Base-by-base conservation (phyloP, 2,113 vertebrate genomes). In the Plotosus lineatus region DNA sequence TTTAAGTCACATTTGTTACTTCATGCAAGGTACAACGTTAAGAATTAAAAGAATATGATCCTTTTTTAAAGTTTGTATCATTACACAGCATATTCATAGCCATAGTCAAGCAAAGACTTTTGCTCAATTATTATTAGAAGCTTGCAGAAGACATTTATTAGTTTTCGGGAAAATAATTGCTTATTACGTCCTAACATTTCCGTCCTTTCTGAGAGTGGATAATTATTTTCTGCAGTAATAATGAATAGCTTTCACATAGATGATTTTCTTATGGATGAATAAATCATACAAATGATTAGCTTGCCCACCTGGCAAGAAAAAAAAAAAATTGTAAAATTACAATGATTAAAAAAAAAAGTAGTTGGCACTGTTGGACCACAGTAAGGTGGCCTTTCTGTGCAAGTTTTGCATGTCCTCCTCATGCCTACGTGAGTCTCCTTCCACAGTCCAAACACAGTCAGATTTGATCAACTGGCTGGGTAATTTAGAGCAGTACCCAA, bases 1-100 rank as follows among this genome's bases (percentile, higher is more conserved):
- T 81, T 82, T 77, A 80, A 80, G n/a, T 82, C 73, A 76, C 68
- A 46, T 82, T 85, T 73, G 75, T 74, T 74, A 80, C 82, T 31
- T 71, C 50, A 26, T 8, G 26, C 8, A 14, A 3, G 44, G 50
- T 65, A 61, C 71, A 48, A 60, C 78, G 60, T 78, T 85, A 38
- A 79, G 17, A 42, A 73, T 73, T 82, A 31, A 76, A 80, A 75
- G 69, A 76, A 81, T 66, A 28, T 50, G 36, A 75, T 26, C 17
- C 17, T 53, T 33, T 60, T 63, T 17, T 5, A 81, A 81, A 40
- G 40, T 58, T n/a, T 46, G n/a, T 61, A 40, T 53, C n/a, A 51
- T 19, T 36, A 36, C 46, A 42, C 10, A 33, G 46, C 2, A 15
- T 12, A 42, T 53, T 36, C 1, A 11, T 19, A 6, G 26, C 31